phyloP scores from a whole-genome alignment of 2,797 vertebrate species.

The Lacerta viridis region DNA sequence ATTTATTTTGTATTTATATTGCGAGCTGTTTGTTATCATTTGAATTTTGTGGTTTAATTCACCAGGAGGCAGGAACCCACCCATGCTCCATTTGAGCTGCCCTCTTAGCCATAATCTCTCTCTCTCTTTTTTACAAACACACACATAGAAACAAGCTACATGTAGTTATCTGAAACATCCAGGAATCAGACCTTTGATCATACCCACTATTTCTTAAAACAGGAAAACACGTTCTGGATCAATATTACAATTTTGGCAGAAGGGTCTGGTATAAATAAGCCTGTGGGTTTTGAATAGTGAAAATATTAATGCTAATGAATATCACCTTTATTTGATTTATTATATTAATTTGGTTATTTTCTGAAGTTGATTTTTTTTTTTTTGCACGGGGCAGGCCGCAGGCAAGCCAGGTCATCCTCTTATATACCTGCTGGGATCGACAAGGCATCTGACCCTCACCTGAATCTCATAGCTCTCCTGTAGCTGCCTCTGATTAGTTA shows the following conservation, averaged over 20 bases:
- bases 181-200: conserved; percentile 18
- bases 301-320: neutral
- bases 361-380: neutral
- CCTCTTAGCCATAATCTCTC: neutral
- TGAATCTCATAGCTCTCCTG: too few relatives aligned
- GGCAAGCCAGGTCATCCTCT: too few relatives aligned
- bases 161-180: neutral
- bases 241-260: neutral
- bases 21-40: neutral
- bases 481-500: too few relatives aligned
- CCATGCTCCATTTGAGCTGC: conserved; percentile 14
- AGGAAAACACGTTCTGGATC: neutral
- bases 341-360: neutral
- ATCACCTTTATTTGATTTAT: neutral
- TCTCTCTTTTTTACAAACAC: conserved; percentile 3
- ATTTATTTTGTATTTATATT: neutral
- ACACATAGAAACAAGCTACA: neutral
- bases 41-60: conserved; percentile 15
- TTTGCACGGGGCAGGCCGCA: too few relatives aligned
- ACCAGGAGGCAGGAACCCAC: conserved; percentile 1
- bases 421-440: too few relatives aligned
- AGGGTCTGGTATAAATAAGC: neutral
- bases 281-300: conserved; percentile 21
- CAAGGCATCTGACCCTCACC: too few relatives aligned
- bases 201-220: neutral